Base-by-base conservation (phyloP, 2,888 invertebrate genomes). In the Rapana venosa region DNA sequence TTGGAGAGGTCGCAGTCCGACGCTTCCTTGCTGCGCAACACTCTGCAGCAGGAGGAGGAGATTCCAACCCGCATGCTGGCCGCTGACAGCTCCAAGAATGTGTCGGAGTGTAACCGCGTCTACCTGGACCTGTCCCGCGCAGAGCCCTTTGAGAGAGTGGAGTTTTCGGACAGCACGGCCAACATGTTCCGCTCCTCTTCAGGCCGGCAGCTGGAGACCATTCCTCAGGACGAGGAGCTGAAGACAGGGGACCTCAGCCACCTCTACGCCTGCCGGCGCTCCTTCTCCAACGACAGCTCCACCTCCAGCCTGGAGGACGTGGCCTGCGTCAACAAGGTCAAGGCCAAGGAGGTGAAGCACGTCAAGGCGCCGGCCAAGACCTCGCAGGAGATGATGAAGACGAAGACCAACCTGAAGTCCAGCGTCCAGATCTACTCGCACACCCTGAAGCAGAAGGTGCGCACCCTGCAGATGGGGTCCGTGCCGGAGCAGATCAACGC, bases 61-160 rank as follows among this genome's bases (percentile, higher is more conserved):
- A 26, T 74, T 11, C 85, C 87, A 20, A 47, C 74, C 26, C 61
- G 86, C 13, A 47, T 85, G 79, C 84, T 26, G 47, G 66, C 61
- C 74, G 86, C 66, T 85, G 91, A 91, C 86, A 92, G 90, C 89
- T 90, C 89, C 36, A 92, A 90, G 32, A 93, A 94, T 70, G 94
- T 96, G 15, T 96, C 96, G 0, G 95, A 96, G 91, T 95, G 95
- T 91, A 95, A 95, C 32, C 93, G 93, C 87, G 96, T 96, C 26
- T 96, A 96, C 92, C 95, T 95, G 92, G 96, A 96, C 92, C 92
- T 96, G 56, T 96, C 96, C 0, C 95, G 94, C 87, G 94, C 95
- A 22, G 95, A 94, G 61, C 93, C 91, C 30, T 90, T 90, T 74
- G 91, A 92, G 84, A 92, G 93, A 86, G 91, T 91, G 61, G 93